These are phyloP conservation scores for Phymastichus coffea DNA, from an alignment of 1,140 invertebrate species.

Conservation along the genomic window DNA sequence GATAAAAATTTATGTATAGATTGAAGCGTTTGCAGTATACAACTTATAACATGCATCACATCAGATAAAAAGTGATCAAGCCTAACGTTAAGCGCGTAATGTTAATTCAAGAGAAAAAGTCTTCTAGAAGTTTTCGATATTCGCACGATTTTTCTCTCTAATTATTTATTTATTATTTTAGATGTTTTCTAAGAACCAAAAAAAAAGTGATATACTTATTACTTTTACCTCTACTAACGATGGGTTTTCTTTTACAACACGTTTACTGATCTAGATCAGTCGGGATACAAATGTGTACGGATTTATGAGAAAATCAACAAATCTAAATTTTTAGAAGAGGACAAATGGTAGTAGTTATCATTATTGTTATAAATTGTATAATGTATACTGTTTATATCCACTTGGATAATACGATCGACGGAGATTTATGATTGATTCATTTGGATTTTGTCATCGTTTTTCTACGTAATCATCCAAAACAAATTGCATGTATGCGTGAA, in stretches of 20 bases:
- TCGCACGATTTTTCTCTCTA: slow-evolving; percentile 1
- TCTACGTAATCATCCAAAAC: slow-evolving; percentile 5
- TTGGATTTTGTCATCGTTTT: slow-evolving; percentile 32
- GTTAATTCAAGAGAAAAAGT: neutral
- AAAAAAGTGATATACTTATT: slow-evolving; percentile 11
- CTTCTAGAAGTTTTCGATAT: neutral
- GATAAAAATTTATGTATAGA: neutral
- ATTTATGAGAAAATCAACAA: too few relatives aligned
- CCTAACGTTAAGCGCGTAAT: neutral
- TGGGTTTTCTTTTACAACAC: too few relatives aligned
- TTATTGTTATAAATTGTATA: slow-evolving; percentile 30
- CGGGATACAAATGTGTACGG: neutral
- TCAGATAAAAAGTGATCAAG: neutral
- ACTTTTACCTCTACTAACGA: too few relatives aligned
- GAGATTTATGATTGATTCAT: slow-evolving; percentile 26
- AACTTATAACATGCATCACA: slow-evolving; percentile 27
- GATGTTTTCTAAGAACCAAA: slow-evolving; percentile 4
- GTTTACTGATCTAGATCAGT: too few relatives aligned
- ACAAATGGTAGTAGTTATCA: slow-evolving; percentile 19
- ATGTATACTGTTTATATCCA: slow-evolving; percentile 22
- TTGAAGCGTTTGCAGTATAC: slow-evolving; percentile 25
- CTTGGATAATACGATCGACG: slow-evolving; percentile 15
- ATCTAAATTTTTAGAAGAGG: slow-evolving; percentile 20
- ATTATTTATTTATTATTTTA: slow-evolving; percentile 5
- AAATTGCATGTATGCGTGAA: slow-evolving; percentile 12